Evolutionary conservation across 2,113 vertebrate species (phyloP).

Genomic region (Microtus oregoni): DNA sequence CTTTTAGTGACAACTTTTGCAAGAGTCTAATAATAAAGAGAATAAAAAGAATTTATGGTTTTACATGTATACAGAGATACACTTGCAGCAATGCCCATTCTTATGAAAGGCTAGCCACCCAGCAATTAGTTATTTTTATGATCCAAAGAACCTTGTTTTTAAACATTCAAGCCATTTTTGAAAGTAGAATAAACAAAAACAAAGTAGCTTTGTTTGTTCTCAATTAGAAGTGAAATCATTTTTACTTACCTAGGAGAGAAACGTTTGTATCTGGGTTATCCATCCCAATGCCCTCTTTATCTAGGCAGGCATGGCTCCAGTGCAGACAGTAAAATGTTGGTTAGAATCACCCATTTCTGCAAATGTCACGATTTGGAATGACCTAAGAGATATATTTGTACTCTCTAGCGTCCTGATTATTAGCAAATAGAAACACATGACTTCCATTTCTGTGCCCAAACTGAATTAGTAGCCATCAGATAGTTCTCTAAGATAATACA

Average conservation of each 20-base stretch:
- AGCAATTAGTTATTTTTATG: neutral
- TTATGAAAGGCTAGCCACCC: neutral
- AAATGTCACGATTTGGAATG: neutral
- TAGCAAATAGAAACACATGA: neutral
- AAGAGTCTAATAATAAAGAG: slow-evolving; percentile 5
- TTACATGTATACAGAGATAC: neutral
- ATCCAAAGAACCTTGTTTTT: neutral
- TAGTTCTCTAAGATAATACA: neutral
- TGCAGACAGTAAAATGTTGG: neutral
- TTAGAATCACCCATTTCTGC: neutral
- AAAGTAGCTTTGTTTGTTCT: neutral
- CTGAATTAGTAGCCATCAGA: neutral
- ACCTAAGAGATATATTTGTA: neutral
- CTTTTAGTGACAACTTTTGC: neutral
- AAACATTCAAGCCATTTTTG: neutral
- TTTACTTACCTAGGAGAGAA: neutral
- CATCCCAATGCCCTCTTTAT: neutral
- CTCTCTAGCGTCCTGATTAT: neutral
- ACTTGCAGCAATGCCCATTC: neutral
- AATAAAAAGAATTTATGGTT: neutral
- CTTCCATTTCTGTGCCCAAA: neutral
- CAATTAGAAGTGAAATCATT: neutral
- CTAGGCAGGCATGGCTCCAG: neutral
- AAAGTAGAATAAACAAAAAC: neutral
- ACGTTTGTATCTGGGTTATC: neutral